Conservation (phyloP, 2,113 vertebrate genomes). For the Vanacampus margaritifer region DNA sequence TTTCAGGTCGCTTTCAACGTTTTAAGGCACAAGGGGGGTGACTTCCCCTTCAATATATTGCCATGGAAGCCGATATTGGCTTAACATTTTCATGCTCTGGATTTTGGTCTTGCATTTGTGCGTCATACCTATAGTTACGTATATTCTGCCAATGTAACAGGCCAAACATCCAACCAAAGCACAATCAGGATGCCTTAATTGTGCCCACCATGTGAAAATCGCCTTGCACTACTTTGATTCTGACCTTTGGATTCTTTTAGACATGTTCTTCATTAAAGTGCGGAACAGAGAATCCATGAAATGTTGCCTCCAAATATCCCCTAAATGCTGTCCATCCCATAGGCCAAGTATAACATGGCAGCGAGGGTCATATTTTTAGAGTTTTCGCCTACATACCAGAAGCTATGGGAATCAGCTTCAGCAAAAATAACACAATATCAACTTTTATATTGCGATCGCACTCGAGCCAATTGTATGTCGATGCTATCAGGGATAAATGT, state of each 20-base stretch:
- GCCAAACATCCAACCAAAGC: not conserved
- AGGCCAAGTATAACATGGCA: constrained; percentile 65
- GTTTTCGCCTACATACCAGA: constrained; percentile 61
- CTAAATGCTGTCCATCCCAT: constrained; percentile 54
- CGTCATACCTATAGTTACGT: too few relatives aligned
- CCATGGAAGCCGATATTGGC: not conserved
- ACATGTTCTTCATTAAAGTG: constrained; percentile 56
- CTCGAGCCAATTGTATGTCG: constrained; percentile 22
- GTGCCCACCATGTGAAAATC: not conserved
- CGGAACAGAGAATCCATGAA: constrained; percentile 52
- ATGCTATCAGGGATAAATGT: constrained; percentile 43
- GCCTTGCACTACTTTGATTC: constrained; percentile 1
- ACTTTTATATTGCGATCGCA: constrained; percentile 46
- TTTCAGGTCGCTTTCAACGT: too few relatives aligned
- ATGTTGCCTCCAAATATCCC: constrained; percentile 51
- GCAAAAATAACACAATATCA: constrained; percentile 57
- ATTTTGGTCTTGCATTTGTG: not conserved
- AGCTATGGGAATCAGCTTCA: constrained; percentile 56
- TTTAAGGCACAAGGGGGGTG: too few relatives aligned
- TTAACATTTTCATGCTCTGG: not conserved
- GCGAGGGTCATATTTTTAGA: constrained; percentile 63
- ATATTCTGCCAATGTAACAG: too few relatives aligned
- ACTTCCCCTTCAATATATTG: too few relatives aligned
- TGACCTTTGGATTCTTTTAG: constrained; percentile 17
- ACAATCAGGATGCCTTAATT: not conserved